A percentile compares a stretch with the other conserved stretches of the same genome.
Conservation (phyloP, 2,888 invertebrate species). For the Pyrochroa serraticornis region DNA sequence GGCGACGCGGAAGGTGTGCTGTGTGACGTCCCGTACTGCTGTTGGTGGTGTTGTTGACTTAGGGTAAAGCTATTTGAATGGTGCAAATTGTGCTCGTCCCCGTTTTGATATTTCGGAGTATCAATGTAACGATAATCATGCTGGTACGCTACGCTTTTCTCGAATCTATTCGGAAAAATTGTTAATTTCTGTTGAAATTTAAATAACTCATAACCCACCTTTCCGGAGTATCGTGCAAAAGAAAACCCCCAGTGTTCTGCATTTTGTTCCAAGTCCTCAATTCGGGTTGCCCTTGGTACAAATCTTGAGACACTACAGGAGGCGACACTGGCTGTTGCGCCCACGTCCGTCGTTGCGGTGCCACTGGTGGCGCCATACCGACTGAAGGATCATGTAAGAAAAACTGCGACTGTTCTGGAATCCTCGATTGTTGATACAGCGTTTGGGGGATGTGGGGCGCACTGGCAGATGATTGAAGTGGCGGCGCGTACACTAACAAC, state of each 20-base stretch:
- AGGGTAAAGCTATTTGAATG: constrained; percentile 66
- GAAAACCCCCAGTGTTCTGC: constrained; percentile 61
- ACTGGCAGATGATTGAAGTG: constrained; percentile 54
- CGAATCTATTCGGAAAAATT: constrained; percentile 28
- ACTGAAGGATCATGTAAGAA: constrained; percentile 73
- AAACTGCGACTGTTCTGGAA: constrained; percentile 67
- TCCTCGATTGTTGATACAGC: constrained; percentile 62
- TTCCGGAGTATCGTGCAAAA: constrained; percentile 64
- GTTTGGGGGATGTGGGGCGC: constrained; percentile 62
- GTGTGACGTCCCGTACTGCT: constrained; percentile 60
- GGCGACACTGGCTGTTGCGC: constrained; percentile 56
- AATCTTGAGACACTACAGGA: constrained; percentile 30
- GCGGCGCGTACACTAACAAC: constrained; percentile 40
- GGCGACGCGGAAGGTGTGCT: constrained; percentile 67
- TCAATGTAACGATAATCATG: constrained; percentile 39
- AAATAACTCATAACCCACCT: constrained; percentile 33
- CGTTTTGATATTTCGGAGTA: constrained; percentile 48
- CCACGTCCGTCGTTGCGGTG: constrained; percentile 71
- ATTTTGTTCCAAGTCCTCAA: constrained; percentile 55
- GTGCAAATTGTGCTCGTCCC: constrained; percentile 57
- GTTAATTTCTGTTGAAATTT: constrained; percentile 24
- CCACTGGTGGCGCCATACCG: constrained; percentile 58
- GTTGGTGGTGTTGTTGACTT: constrained; percentile 57
- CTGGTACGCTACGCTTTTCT: constrained; percentile 28
- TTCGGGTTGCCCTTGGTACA: constrained; percentile 46